phyloP scores from a whole-genome alignment of 1,140 invertebrate genomes.

The Ylistrum balloti region DNA sequence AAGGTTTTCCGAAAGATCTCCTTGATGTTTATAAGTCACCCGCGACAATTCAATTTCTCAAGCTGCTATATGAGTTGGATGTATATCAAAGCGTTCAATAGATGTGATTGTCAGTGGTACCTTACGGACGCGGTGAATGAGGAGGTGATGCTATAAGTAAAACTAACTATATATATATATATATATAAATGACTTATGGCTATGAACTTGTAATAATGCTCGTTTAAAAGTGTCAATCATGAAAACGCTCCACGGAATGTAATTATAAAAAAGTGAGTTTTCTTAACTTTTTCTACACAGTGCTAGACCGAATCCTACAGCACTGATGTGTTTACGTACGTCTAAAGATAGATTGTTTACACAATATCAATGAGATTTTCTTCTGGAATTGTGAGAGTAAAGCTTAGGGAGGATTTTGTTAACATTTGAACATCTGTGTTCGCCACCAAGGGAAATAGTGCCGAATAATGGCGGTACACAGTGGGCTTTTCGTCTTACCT shows the following conservation, averaged over 20 bases:
- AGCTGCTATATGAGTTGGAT: background rate
- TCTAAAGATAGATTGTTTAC: slow-evolving; percentile 35
- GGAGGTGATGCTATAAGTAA: background rate
- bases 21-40: background rate
- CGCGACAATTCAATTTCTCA: slow-evolving; percentile 24
- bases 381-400: slow-evolving; percentile 16
- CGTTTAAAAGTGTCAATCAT: background rate
- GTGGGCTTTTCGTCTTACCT: background rate
- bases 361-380: background rate
- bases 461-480: background rate
- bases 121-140: background rate
- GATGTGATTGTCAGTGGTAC: background rate
- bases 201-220: background rate
- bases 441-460: background rate
- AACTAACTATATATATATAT: background rate
- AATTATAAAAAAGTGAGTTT: background rate
- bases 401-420: background rate
- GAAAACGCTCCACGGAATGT: background rate
- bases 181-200: background rate
- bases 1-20: background rate
- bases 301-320: background rate
- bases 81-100: background rate
- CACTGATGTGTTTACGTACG: background rate
- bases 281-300: background rate
- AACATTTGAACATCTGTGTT: background rate